Conservation (phyloP, 2,113 vertebrate genomes). For the Xiphorhynchus elegans region DNA sequence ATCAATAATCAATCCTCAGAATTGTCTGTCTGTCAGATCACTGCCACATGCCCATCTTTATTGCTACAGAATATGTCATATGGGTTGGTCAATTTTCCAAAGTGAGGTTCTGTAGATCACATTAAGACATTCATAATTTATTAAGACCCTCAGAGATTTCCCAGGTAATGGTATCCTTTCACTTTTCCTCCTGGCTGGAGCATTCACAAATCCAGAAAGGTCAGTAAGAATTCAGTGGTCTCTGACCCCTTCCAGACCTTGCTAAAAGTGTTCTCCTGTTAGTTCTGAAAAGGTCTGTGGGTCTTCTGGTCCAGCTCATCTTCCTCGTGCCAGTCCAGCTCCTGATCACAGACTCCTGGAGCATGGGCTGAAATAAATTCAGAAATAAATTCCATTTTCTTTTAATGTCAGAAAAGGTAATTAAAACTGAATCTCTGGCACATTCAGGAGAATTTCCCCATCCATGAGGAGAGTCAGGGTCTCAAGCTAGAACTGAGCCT, state of each 20-base stretch:
- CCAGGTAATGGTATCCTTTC: neutral
- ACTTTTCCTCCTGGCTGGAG: neutral
- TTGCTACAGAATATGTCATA: neutral
- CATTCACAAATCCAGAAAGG: neutral
- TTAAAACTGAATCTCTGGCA: neutral
- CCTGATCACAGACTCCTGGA: neutral
- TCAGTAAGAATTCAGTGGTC: neutral
- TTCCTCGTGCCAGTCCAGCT: neutral
- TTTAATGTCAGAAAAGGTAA: neutral
- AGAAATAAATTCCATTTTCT: neutral
- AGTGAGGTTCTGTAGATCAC: neutral
- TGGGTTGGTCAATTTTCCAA: neutral
- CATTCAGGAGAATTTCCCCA: neutral
- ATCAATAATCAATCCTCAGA: neutral
- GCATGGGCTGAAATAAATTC: neutral
- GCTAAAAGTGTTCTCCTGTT: neutral
- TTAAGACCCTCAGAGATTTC: neutral
- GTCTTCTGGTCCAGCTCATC: neutral
- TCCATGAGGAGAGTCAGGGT: neutral
- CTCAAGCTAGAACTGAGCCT: neutral
- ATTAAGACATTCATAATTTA: neutral
- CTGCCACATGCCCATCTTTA: neutral
- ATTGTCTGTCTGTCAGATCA: neutral
- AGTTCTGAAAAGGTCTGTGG: neutral
- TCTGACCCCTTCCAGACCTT: neutral